A percentile compares a stretch with the other conserved stretches of the same genome.
Evolutionary conservation across 2,797 vertebrate genomes (phyloP).

Genomic region (Lagocephalus sceleratus): DNA sequence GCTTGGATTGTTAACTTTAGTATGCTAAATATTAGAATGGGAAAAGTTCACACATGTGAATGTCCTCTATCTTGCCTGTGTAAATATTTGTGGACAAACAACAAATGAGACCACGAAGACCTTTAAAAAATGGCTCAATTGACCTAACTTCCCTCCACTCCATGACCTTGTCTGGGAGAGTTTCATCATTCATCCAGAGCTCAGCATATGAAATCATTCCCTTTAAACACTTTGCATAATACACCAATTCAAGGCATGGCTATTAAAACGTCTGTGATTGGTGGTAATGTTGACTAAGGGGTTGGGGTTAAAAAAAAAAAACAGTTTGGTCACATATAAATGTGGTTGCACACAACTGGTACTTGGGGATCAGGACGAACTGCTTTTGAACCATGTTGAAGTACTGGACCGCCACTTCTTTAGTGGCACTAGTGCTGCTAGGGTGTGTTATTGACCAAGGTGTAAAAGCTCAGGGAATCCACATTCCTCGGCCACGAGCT

Average conservation of each 20-base stretch:
- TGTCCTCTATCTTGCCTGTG: not conserved
- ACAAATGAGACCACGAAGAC: conserved; percentile 35
- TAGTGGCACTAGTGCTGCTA: conserved; percentile 46
- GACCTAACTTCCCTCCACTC: conserved; percentile 36
- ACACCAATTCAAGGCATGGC: not conserved
- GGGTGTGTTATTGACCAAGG: conserved; percentile 26
- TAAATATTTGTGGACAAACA: conserved; percentile 41
- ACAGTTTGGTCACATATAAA: conserved; percentile 42
- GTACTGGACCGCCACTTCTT: conserved; percentile 22
- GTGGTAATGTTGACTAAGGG: conserved; percentile 17
- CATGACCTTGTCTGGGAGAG: conserved; percentile 22
- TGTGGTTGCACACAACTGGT: conserved; percentile 7
- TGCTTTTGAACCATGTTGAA: conserved; percentile 49
- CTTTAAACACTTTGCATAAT: conserved; percentile 8
- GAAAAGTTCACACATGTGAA: too few relatives aligned
- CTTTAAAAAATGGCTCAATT: conserved; percentile 42
- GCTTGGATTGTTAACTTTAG: too few relatives aligned
- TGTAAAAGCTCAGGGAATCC: conserved; percentile 27
- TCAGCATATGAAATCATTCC: conserved; percentile 5
- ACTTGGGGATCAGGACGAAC: conserved; percentile 24
- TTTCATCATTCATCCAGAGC: conserved; percentile 11
- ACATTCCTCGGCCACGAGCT: not conserved
- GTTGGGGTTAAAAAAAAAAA: conserved; percentile 23
- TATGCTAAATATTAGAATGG: too few relatives aligned
- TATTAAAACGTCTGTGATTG: conserved; percentile 24